These are phyloP conservation scores for Rhopalosiphum nymphaeae DNA, from an alignment of 2,888 invertebrate genomes.

Conservation along the genomic window DNA sequence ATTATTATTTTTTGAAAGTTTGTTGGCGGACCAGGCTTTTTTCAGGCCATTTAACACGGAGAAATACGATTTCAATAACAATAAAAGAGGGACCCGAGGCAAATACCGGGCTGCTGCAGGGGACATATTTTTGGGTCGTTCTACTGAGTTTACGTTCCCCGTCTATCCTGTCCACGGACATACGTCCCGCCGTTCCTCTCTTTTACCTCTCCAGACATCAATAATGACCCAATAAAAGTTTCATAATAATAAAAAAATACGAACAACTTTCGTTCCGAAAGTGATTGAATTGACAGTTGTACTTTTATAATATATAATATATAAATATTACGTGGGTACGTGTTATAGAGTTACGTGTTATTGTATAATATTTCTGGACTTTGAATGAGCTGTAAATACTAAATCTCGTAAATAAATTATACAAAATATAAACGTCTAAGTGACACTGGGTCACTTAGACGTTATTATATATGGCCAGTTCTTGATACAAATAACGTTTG, in stretches of 20 bases:
- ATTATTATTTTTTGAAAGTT: constrained; percentile 57
- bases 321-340: not conserved
- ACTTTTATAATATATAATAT: not conserved
- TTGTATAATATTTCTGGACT: not conserved
- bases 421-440: not conserved
- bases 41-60: constrained; percentile 62
- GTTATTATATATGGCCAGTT: not conserved
- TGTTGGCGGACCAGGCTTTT: constrained; percentile 61
- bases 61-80: constrained; percentile 65
- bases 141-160: constrained; percentile 41
- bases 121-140: constrained; percentile 64
- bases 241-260: constrained; percentile 13
- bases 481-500: not conserved
- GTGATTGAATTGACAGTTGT: constrained; percentile 44
- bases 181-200: not conserved
- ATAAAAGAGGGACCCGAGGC: constrained; percentile 54
- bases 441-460: not conserved
- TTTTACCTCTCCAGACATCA: constrained; percentile 54
- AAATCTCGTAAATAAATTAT: not conserved
- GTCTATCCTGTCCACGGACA: not conserved
- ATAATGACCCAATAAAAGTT: constrained; percentile 62
- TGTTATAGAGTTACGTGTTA: not conserved
- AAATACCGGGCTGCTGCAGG: constrained; percentile 33
- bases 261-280: constrained; percentile 11
- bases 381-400: not conserved